These are phyloP conservation scores for Mastigias papua DNA, from an alignment of 30 jellyfish, hydroid and myxozoan species.

Conservation along the genomic window DNA sequence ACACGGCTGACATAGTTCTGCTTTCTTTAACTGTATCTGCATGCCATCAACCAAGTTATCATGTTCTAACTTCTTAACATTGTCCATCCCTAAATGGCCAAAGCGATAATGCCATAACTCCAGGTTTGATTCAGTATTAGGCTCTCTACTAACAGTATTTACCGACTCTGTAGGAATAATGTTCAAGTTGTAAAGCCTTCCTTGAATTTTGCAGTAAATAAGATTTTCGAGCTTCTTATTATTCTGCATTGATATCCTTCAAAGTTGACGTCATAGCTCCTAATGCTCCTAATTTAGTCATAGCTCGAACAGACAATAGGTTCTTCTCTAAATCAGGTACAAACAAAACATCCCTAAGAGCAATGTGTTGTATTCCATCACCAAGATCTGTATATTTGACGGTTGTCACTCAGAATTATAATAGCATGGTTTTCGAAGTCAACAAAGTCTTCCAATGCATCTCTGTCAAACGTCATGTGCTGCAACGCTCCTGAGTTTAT, in stretches of 20 bases:
- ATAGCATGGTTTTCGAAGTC: slow-evolving; percentile 45
- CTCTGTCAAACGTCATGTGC: slow-evolving; percentile 66
- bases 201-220: slow-evolving; percentile 44
- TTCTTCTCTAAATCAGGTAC: slow-evolving; percentile 51
- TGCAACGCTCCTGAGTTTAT: slow-evolving; percentile 60
- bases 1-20: slow-evolving; percentile 36
- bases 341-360: slow-evolving; percentile 39
- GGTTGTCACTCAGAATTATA: slow-evolving; percentile 49
- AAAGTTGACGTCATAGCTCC: slow-evolving; percentile 38
- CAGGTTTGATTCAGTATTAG: slow-evolving; percentile 23
- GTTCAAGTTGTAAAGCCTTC: slow-evolving; percentile 45
- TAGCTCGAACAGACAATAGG: slow-evolving; percentile 61
- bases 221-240: slow-evolving; percentile 23
- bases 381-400: slow-evolving; percentile 31
- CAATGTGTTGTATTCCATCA: slow-evolving; percentile 35
- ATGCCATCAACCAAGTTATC: slow-evolving; percentile 65
- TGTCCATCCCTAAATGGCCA: slow-evolving; percentile 63
- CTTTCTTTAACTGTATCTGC: slow-evolving; percentile 18
- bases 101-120: slow-evolving; percentile 59
- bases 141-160: slow-evolving; percentile 32
- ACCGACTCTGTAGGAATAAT: slow-evolving; percentile 7
- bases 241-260: slow-evolving; percentile 60
- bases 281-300: slow-evolving; percentile 64
- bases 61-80: slow-evolving; percentile 31
- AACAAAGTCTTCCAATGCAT: slow-evolving; percentile 44